Conservation (phyloP, 2,113 vertebrate species). For the Nycticorax nycticorax region DNA sequence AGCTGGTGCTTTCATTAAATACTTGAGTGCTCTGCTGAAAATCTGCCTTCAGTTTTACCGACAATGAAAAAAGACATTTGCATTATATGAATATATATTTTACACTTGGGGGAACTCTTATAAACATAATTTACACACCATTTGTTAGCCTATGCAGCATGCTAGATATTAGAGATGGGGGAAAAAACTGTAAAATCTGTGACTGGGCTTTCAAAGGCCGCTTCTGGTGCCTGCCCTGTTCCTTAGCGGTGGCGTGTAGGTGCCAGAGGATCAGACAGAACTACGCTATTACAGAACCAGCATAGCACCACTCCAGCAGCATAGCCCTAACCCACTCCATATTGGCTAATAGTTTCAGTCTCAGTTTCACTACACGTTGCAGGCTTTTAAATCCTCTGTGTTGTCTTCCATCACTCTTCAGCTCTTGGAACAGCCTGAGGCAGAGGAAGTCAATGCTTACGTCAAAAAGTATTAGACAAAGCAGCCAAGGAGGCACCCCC, state of each 20-base stretch:
- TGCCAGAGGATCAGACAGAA: neutral
- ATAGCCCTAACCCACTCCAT: neutral
- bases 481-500: neutral
- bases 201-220: neutral
- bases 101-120: neutral
- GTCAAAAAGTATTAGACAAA: neutral
- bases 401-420: neutral
- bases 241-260: neutral
- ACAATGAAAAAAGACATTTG: constrained; percentile 45
- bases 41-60: constrained; percentile 14
- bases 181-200: neutral
- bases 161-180: neutral
- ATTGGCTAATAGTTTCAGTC: neutral
- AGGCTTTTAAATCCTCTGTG: neutral
- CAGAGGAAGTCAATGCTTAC: neutral
- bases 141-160: constrained; percentile 30
- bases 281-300: neutral
- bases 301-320: neutral
- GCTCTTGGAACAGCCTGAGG: neutral
- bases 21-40: constrained; percentile 15
- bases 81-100: constrained; percentile 40
- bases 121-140: constrained; percentile 15
- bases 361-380: neutral
- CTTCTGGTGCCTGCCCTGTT: neutral
- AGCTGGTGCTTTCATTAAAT: constrained; percentile 36